Percentiles rank a stretch among this genome's conserved stretches.
Conservation (phyloP, 2,797 vertebrate species). For the Pyrocephalus nanus region DNA sequence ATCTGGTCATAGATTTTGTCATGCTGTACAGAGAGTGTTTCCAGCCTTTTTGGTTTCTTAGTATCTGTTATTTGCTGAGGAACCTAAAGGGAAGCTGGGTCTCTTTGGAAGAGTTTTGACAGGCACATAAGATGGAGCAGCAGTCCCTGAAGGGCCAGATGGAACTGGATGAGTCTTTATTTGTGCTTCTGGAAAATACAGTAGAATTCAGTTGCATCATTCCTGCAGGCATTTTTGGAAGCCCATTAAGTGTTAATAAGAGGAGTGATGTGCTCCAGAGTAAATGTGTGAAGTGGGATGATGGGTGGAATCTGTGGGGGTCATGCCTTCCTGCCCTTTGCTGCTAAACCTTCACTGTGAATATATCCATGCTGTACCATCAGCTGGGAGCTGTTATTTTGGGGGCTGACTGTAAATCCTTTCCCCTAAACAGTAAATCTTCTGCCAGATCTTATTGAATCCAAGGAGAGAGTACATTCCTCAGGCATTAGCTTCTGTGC, state of each 20-base stretch:
- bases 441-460: neutral
- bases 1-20: neutral
- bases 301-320: neutral
- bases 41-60: neutral
- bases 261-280: neutral
- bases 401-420: neutral
- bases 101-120: neutral
- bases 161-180: neutral
- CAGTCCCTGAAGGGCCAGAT: neutral
- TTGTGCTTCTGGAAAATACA: conserved; percentile 12
- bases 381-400: neutral
- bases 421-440: neutral
- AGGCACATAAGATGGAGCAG: neutral
- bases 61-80: neutral
- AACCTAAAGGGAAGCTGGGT: neutral
- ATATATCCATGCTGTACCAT: neutral
- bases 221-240: conserved; percentile 19
- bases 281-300: neutral
- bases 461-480: neutral
- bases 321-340: neutral
- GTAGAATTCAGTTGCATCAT: neutral
- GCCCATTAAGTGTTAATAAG: neutral
- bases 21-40: neutral
- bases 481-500: neutral
- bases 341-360: neutral